phyloP scores from a whole-genome alignment of 2,888 invertebrate species.

The Mamestra brassicae region DNA sequence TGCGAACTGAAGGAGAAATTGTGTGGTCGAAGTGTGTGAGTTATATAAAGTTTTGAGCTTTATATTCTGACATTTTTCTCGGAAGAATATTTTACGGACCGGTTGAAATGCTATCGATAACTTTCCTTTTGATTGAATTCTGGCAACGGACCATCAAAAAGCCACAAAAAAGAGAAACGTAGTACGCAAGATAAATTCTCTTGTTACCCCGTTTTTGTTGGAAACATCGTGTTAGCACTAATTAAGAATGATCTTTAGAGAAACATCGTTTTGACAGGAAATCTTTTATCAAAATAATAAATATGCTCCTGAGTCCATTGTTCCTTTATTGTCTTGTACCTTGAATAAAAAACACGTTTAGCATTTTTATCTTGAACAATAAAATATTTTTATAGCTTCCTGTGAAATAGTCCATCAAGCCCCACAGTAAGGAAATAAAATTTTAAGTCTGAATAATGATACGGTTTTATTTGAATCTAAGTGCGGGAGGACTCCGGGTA shows the following conservation, averaged over 20 bases:
- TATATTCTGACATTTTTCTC: slow-evolving; percentile 29
- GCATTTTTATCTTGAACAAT: slow-evolving; percentile 52
- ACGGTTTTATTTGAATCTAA: slow-evolving; percentile 30
- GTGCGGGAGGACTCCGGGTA: not conserved
- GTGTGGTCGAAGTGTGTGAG: slow-evolving; percentile 19
- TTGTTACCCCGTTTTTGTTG: not conserved
- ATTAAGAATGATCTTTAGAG: slow-evolving; percentile 1
- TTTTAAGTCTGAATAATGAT: slow-evolving; percentile 40
- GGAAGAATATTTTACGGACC: slow-evolving; percentile 21
- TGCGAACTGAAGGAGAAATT: slow-evolving; percentile 28
- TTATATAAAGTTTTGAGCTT: slow-evolving; percentile 28
- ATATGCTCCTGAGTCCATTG: slow-evolving; percentile 7
- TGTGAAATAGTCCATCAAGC: slow-evolving; percentile 42
- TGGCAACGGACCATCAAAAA: slow-evolving; percentile 3
- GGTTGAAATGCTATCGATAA: slow-evolving; percentile 37
- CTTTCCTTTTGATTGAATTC: slow-evolving; percentile 49
- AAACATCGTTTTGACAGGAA: not conserved
- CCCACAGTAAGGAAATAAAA: slow-evolving; percentile 43
- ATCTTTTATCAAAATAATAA: not conserved
- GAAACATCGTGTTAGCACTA: not conserved
- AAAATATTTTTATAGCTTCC: slow-evolving; percentile 46
- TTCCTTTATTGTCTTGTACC: slow-evolving; percentile 17
- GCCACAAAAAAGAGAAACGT: not conserved
- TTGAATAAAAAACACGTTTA: slow-evolving; percentile 46
- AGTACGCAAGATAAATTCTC: not conserved